phyloP scores from a whole-genome alignment of 1,140 invertebrate species.

The Venturia canescens region DNA sequence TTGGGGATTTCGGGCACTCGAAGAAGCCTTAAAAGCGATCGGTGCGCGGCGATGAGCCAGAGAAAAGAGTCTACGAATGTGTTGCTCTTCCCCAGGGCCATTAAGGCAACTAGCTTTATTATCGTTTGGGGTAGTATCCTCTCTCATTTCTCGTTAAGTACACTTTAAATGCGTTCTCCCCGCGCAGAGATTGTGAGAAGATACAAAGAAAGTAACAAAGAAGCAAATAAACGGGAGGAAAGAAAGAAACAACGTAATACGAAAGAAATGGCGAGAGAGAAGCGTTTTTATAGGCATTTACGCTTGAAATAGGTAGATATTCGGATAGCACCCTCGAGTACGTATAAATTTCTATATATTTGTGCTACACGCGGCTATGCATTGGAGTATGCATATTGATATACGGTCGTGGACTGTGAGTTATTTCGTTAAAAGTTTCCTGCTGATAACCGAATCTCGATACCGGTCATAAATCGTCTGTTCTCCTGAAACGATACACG shows the following conservation, averaged over 20 bases:
- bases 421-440: conserved; percentile 58
- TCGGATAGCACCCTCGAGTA: not conserved
- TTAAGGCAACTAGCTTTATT: conserved; percentile 30
- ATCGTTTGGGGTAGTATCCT: not conserved
- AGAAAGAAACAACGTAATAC: not conserved
- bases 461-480: conserved; percentile 55
- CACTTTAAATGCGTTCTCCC: not conserved
- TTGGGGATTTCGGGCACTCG: not conserved
- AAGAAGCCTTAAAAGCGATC: too few species aligned
- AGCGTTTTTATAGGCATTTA: conserved; percentile 19
- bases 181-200: not conserved
- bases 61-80: not conserved
- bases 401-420: conserved; percentile 38
- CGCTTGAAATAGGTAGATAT: conserved; percentile 1
- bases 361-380: conserved; percentile 2
- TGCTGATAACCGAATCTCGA: conserved; percentile 56
- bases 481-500: conserved; percentile 53
- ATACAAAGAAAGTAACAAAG: not conserved
- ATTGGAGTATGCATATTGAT: conserved; percentile 45
- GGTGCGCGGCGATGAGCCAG: not conserved
- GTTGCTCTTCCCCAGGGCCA: not conserved
- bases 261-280: not conserved
- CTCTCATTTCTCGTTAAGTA: conserved; percentile 22
- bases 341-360: not conserved
- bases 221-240: not conserved